Conservation (phyloP, 2,797 vertebrate genomes). For the Schizopygopsis malacanthus region DNA sequence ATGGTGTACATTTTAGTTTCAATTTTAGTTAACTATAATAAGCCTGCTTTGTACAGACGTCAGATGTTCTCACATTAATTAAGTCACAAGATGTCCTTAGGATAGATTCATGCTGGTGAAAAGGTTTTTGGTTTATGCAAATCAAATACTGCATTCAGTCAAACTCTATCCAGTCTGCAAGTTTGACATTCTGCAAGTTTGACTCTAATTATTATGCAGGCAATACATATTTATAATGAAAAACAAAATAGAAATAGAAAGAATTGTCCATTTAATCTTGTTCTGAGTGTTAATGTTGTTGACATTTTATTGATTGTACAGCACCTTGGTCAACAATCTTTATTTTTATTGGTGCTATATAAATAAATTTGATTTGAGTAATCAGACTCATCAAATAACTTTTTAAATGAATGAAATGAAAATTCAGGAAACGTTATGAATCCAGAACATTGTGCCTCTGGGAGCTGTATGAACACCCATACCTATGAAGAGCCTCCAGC, state of each 20-base stretch:
- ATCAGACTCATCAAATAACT: not conserved
- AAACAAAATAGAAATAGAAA: not conserved
- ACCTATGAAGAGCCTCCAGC: constrained; percentile 61
- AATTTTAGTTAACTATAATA: not conserved
- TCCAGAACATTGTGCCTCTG: constrained; percentile 47
- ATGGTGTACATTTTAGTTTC: not conserved
- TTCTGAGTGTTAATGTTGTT: no score
- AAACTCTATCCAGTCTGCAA: no score
- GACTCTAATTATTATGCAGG: not conserved
- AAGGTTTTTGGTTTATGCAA: constrained; percentile 1
- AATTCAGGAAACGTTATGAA: constrained; percentile 6
- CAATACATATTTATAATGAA: not conserved
- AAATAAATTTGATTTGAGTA: no score
- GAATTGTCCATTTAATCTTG: not conserved
- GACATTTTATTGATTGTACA: no score
- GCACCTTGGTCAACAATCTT: no score
- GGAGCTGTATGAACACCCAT: constrained; percentile 33
- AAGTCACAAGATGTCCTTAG: not conserved
- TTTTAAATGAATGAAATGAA: not conserved
- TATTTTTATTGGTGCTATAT: no score
- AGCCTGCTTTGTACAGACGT: not conserved
- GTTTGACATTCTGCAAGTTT: not conserved
- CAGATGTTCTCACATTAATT: not conserved
- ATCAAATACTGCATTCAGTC: no score
- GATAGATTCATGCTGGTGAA: not conserved